These are phyloP conservation scores for Rhaphigaster nebulosa DNA, from an alignment of 2,888 invertebrate genomes.

Conservation along the genomic window DNA sequence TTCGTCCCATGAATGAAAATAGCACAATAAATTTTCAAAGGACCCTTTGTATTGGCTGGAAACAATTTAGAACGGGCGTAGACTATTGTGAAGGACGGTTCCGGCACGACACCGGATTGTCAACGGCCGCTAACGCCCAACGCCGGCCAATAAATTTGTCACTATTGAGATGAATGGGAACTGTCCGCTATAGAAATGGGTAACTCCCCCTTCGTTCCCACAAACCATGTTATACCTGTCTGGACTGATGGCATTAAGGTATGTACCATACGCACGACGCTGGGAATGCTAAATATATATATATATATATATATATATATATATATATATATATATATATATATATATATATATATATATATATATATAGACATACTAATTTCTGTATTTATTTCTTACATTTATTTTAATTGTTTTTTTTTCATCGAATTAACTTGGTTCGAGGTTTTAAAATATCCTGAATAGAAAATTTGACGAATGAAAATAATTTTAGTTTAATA, in stretches of 20 bases:
- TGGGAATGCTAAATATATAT: no score
- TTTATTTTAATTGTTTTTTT: no score
- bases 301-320: no score
- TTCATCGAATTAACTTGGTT: no score
- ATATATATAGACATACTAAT: no score
- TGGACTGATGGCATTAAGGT: background rate
- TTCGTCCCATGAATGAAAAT: conserved; percentile 15
- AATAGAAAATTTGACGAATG: no score
- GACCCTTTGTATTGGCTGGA: background rate
- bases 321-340: no score
- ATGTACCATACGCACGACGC: no score
- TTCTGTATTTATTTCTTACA: no score
- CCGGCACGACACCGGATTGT: background rate
- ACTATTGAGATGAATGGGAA: background rate
- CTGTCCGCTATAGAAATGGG: background rate
- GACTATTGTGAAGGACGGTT: background rate
- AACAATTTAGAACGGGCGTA: background rate
- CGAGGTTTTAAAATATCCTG: no score
- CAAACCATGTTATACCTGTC: background rate
- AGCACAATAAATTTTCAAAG: background rate
- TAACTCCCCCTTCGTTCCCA: background rate
- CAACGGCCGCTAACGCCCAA: background rate
- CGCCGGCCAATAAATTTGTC: conserved; percentile 12
- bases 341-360: no score
- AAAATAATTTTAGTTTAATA: no score